Base-by-base conservation (phyloP, 2,888 invertebrate genomes). In the Melipona beecheii region DNA sequence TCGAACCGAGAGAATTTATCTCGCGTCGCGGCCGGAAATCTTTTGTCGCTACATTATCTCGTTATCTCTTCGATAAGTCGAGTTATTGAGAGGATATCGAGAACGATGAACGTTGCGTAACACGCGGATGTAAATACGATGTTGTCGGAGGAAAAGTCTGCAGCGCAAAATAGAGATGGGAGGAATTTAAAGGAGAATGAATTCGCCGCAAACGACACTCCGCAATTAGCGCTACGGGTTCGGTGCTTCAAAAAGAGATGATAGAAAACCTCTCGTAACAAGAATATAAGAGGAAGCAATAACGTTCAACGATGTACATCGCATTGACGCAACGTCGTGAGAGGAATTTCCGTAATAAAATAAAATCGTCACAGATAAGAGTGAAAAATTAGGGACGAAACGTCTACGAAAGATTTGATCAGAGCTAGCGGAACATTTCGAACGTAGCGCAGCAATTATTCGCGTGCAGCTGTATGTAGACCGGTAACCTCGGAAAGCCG, bases 401-500 rank as follows among this genome's bases (percentile, higher is more conserved):
- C 13, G 21, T 43, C 6, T 15, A n/a, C n/a, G 21, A 31, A 5
- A 31, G 4, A 31, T 6, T 15, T 19, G 9, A 19, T 4, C 6
- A 17, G n/a, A 17, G 5, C n/a, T 3, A 36, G 43, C n/a, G 64
- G 3, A 17, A 43, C 3, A 11, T 21, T 36, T 36, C 21, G 36
- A 15, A 6, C 24, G 17, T 24, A 24, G 2, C 50, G 4, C 43
- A 2, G 6, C 6, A 21, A 68, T 50, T 69, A 71, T n/a, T 64
- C 21, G 60, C 4, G 31, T 31, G 31, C 31, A 9, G 36, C 43
- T 1, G 43, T 11, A 0, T 43, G 2, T 9, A 43, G 43, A 19
- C 15, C 17, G 56, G 64, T 76, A 64, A 82, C 74, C 58, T 68
- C 36, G 15, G 19, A n/a, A 24, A 86, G 9, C 43, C 9, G 43